Percentiles rank a stretch among this genome's conserved stretches.
These are phyloP conservation scores for Macropis europaea DNA, from an alignment of 2,888 invertebrate species.

Conservation along the genomic window DNA sequence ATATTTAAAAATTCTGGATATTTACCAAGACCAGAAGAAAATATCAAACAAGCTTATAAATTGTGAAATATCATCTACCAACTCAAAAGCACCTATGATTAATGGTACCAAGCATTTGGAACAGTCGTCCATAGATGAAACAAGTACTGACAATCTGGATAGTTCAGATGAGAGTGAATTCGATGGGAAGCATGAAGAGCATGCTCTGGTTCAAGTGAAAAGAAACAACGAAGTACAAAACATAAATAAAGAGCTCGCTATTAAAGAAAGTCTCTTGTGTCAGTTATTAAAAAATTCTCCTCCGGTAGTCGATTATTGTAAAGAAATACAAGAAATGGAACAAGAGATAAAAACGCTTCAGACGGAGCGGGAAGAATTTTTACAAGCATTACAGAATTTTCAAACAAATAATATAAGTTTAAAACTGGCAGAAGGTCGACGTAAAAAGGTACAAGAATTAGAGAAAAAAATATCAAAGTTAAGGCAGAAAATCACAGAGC, in stretches of 20 bases:
- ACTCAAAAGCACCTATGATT: conserved; percentile 17
- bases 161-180: conserved; percentile 82
- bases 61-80: conserved; percentile 65
- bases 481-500: conserved; percentile 87
- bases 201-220: conserved; percentile 86
- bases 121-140: conserved; percentile 38
- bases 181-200: conserved; percentile 84
- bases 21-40: conserved; percentile 82
- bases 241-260: conserved; percentile 86
- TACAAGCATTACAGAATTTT: conserved; percentile 84
- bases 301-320: conserved; percentile 79
- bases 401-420: conserved; percentile 82
- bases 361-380: conserved; percentile 87
- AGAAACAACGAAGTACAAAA: conserved; percentile 86
- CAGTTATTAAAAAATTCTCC: conserved; percentile 83
- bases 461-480: conserved; percentile 88
- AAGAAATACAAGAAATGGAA: conserved; percentile 84
- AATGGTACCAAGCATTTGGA: conserved; percentile 35
- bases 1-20: conserved; percentile 65
- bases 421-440: conserved; percentile 86
- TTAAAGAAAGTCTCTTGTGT: conserved; percentile 85
- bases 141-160: conserved; percentile 42
- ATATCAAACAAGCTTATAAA: conserved; percentile 80
- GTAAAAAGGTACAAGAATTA: conserved; percentile 88
- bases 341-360: conserved; percentile 86